phyloP scores from a whole-genome alignment of 2,113 vertebrate genomes.

The Geothlypis trichas region DNA sequence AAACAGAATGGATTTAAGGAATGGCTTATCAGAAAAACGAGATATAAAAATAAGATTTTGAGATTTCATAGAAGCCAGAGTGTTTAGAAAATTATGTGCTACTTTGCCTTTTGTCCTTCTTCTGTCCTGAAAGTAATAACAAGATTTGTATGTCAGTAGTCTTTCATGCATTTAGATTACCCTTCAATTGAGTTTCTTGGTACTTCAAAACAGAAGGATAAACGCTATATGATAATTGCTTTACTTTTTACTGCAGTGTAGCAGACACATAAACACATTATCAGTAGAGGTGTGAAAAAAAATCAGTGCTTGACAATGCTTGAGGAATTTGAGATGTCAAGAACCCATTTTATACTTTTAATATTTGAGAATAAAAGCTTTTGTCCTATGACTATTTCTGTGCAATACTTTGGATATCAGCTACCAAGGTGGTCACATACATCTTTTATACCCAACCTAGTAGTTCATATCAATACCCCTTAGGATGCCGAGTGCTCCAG shows the following conservation, averaged over 20 bases:
- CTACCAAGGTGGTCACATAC: neutral
- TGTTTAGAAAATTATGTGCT: neutral
- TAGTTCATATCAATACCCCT: rapidly evolving
- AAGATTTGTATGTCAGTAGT: neutral
- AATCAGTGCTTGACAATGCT: neutral
- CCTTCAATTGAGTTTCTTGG: neutral
- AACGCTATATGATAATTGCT: slow-evolving; percentile 35
- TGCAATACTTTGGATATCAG: neutral
- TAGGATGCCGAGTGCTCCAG: neutral
- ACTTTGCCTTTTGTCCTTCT: slow-evolving; percentile 2
- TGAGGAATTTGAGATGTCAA: neutral
- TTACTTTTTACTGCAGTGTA: slow-evolving; percentile 32
- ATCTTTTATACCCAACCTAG: neutral
- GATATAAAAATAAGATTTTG: neutral
- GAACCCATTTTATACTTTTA: neutral
- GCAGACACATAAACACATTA: slow-evolving; percentile 14
- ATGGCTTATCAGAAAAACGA: neutral
- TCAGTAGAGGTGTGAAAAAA: neutral
- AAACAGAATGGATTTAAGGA: neutral
- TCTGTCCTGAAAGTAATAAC: neutral
- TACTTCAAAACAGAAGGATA: slow-evolving; percentile 40
- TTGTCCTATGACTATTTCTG: neutral
- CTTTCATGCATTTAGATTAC: slow-evolving; percentile 54
- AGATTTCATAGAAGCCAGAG: neutral
- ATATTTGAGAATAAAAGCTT: neutral